These are phyloP conservation scores for Verasper variegatus DNA, from an alignment of 2,113 vertebrate genomes.

Conservation along the genomic window DNA sequence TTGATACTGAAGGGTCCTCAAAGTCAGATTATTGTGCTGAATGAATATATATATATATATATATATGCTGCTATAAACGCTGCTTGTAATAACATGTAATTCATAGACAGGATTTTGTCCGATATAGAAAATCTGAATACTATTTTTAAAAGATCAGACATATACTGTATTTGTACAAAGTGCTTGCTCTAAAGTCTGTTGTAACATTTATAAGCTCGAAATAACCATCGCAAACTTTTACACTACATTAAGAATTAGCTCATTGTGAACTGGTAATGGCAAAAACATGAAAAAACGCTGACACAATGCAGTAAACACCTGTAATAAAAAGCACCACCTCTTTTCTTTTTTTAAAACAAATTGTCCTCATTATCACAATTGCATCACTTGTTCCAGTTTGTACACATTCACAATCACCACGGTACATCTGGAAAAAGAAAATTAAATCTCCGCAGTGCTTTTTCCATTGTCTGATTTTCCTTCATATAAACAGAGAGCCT, in stretches of 20 bases:
- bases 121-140: conserved; percentile 61
- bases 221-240: conserved; percentile 40
- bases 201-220: conserved; percentile 57
- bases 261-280: conserved; percentile 32
- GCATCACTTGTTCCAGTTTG: conserved; percentile 63
- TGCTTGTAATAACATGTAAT: conserved; percentile 45
- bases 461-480: conserved; percentile 28
- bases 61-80: conserved; percentile 12
- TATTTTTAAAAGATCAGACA: conserved; percentile 45
- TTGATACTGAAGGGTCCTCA: conserved; percentile 46
- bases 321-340: conserved; percentile 33
- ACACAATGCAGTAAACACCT: conserved; percentile 60
- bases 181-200: conserved; percentile 74
- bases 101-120: conserved; percentile 46
- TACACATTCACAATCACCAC: conserved; percentile 56
- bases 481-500: conserved; percentile 48
- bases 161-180: conserved; percentile 61
- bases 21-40: conserved; percentile 50
- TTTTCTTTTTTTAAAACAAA: neutral
- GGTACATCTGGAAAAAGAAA: conserved; percentile 26
- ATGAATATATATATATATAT: conserved; percentile 43
- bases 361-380: conserved; percentile 24
- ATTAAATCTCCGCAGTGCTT: conserved; percentile 19
- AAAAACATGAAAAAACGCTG: conserved; percentile 16
- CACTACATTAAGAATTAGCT: conserved; percentile 42